phyloP scores from a whole-genome alignment of 1,140 invertebrate species.

The Caerostris darwini region DNA sequence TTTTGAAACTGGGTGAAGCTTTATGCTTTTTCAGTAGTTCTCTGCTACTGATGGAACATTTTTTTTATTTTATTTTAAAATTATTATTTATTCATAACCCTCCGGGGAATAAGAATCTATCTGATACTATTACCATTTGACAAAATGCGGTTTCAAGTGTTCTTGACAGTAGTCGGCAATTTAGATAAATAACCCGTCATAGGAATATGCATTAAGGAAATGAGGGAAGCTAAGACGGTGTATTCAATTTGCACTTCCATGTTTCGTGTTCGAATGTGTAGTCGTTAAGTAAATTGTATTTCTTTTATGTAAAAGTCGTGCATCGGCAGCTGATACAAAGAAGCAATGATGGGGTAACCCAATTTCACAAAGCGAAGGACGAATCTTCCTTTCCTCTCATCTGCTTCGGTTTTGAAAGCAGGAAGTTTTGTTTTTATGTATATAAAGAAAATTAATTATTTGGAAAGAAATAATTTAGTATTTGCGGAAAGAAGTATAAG shows the following conservation, averaged over 20 bases:
- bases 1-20: slow-evolving; percentile 20
- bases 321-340: not conserved
- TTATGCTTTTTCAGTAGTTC: slow-evolving; percentile 12
- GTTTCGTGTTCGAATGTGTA: not conserved
- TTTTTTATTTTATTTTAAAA: not conserved
- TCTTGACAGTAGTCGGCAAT: not conserved
- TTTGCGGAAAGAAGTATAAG: too few species aligned
- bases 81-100: not conserved
- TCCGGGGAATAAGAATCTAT: not conserved
- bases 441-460: too few species aligned
- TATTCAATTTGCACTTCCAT: slow-evolving; percentile 21
- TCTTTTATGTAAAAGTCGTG: slow-evolving; percentile 15
- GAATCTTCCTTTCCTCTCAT: not conserved
- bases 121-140: not conserved
- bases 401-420: not conserved
- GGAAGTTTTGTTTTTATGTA: too few species aligned
- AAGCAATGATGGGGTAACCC: not conserved
- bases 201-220: slow-evolving; percentile 13
- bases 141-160: not conserved
- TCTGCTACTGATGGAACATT: not conserved
- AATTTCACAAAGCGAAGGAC: not conserved
- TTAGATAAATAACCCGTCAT: not conserved
- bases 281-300: not conserved
- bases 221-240: not conserved
- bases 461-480: too few species aligned